phyloP scores from a whole-genome alignment of 2,888 invertebrate genomes.

The Drosophila macrothrix region DNA sequence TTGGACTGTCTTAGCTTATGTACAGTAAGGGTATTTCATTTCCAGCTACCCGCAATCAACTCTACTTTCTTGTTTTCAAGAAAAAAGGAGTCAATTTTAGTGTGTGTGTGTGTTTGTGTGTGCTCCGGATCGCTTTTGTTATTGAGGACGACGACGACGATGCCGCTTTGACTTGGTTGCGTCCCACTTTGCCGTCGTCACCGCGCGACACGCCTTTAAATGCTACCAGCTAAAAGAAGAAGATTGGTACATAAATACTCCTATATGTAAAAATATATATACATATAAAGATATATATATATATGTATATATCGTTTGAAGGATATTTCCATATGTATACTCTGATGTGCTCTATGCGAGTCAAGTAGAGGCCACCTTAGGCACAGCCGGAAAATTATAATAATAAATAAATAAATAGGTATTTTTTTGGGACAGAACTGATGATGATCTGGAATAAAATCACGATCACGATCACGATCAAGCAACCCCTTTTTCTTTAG shows the following conservation, averaged over 20 bases:
- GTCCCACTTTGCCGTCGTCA: constrained; percentile 69
- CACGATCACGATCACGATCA: constrained; percentile 10
- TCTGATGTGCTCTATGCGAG: constrained; percentile 34
- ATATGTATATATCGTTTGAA: background rate
- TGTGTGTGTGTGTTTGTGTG: constrained; percentile 24
- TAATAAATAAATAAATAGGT: constrained; percentile 51
- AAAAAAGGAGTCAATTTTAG: constrained; percentile 54
- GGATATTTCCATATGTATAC: constrained; percentile 8
- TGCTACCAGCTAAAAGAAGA: constrained; percentile 9
- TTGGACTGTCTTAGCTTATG: background rate
- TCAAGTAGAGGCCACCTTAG: constrained; percentile 39
- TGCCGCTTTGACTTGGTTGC: constrained; percentile 76
- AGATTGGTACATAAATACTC: constrained; percentile 1
- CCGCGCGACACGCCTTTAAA: constrained; percentile 43
- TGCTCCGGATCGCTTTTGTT: constrained; percentile 51
- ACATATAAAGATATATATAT: background rate
- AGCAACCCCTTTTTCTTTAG: constrained; percentile 33
- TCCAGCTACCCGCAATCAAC: background rate
- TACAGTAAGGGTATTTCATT: constrained; percentile 9
- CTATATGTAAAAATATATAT: background rate
- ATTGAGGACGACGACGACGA: constrained; percentile 27
- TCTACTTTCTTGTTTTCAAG: constrained; percentile 7
- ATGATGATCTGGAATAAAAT: constrained; percentile 14
- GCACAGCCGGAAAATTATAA: constrained; percentile 41
- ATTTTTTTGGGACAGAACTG: background rate